phyloP scores from a whole-genome alignment of 2,797 vertebrate genomes.

The Pitangus sulphuratus region DNA sequence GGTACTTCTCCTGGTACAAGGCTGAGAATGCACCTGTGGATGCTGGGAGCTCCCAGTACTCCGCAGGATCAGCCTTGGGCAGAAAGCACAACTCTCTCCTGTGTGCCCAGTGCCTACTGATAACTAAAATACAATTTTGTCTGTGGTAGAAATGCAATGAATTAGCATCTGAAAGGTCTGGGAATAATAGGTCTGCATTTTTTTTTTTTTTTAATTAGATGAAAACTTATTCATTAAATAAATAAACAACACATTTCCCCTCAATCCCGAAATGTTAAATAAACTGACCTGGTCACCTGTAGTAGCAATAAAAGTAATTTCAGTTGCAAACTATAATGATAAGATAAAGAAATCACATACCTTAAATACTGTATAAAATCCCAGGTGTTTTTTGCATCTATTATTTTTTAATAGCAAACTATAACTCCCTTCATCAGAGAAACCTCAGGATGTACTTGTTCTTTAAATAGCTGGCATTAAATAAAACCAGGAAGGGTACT shows the following conservation, averaged over 20 bases:
- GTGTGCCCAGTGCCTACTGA: not conserved
- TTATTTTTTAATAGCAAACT: not conserved
- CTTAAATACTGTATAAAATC: not conserved
- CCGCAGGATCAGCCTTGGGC: not conserved
- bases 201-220: not conserved
- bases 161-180: not conserved
- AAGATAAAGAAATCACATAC: not conserved
- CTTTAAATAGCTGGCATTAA: not conserved
- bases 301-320: not conserved
- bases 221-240: not conserved
- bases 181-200: not conserved
- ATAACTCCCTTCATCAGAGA: not conserved
- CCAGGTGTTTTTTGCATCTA: not conserved
- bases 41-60: not conserved
- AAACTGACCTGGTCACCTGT: not conserved
- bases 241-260: not conserved
- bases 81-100: not conserved
- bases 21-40: not conserved
- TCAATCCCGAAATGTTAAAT: not conserved
- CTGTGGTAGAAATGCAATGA: not conserved
- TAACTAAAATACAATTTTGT: not conserved
- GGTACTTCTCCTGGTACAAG: not conserved
- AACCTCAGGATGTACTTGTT: not conserved
- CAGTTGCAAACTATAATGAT: not conserved
- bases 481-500: not conserved